Conservation (phyloP, 1,140 invertebrate species). For the Thalassaphorura encarpata region DNA sequence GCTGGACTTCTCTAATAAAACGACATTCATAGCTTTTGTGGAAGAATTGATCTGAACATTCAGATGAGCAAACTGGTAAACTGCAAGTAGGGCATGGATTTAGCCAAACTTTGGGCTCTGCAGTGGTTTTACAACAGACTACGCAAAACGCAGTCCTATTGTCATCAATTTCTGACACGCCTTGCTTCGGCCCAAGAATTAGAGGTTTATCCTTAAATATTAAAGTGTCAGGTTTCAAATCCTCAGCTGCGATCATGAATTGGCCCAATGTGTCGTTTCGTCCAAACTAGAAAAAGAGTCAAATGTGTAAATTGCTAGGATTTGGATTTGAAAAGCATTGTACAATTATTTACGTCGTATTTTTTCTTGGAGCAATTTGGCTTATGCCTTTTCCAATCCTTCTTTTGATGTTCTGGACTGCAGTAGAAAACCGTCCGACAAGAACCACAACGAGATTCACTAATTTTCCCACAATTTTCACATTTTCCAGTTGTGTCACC, state of each 20-base stretch:
- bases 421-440: constrained; percentile 65
- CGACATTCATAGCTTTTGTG: constrained; percentile 26
- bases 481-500: constrained; percentile 14
- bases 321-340: not conserved
- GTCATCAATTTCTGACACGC: not conserved
- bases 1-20: constrained; percentile 13
- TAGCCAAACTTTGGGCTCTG: constrained; percentile 9
- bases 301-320: not conserved
- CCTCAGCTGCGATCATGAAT: constrained; percentile 31
- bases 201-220: constrained; percentile 34
- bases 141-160: constrained; percentile 29
- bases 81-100: constrained; percentile 15
- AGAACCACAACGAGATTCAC: constrained; percentile 49
- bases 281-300: constrained; percentile 21
- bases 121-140: constrained; percentile 30
- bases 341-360: constrained; percentile 6
- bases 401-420: constrained; percentile 61
- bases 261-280: constrained; percentile 23
- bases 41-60: constrained; percentile 22
- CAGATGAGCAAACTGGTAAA: constrained; percentile 21
- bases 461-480: constrained; percentile 21
- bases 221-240: constrained; percentile 33
- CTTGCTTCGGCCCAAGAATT: constrained; percentile 31
- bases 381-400: constrained; percentile 65
- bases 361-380: constrained; percentile 34